Evolutionary conservation across 2,888 invertebrate genomes (phyloP), one percentile per base, ranked within the genome.

Genomic region (Corbicula japonica): DNA sequence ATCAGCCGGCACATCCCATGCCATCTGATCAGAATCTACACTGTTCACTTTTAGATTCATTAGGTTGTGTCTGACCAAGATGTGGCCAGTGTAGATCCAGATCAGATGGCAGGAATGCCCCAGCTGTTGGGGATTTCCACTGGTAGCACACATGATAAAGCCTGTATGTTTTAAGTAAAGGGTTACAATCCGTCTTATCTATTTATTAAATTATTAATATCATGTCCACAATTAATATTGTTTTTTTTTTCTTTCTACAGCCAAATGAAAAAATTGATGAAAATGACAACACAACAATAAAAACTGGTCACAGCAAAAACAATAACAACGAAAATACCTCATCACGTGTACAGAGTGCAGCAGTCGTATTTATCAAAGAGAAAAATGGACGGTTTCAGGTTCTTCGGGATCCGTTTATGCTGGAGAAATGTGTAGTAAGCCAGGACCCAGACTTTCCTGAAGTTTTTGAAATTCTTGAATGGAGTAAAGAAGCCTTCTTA

Each of bases 381-480:
- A 98, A 98, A 94, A 96, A 97, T 86, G 97, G 97, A 70, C 95
- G 97, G 87, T 97, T 97, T 93, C 96, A 97, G 46, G 94, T 97
- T 87, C 95, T 97, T 66, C 88, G 95, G 95, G 98, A 98, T 92
- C 98, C 98, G 44, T 95, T 98, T 86, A 97, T 96, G 94, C 95
- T 98, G 91, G 97, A 98, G 93, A 95, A 97, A 90, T 98, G 98
- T 94, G 97, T 98, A 84, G 96, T 98, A 73, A 97, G 96, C 69
- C 96, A 97, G 66, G 98, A 98, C 93, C 96, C 97, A 76, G 98
- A 98, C 89, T 96, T 96, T 93, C 97, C 97, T 92, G 98, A 98
- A 93, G 97, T 97, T 94, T 98, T 98, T 93, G 98, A 98, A 95
- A 96, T 98, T 86, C 97, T 98, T 94, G 98, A 98, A 94, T 96